Evolutionary conservation across 2,888 invertebrate genomes (phyloP).

Genomic region (Thereva unica): DNA sequence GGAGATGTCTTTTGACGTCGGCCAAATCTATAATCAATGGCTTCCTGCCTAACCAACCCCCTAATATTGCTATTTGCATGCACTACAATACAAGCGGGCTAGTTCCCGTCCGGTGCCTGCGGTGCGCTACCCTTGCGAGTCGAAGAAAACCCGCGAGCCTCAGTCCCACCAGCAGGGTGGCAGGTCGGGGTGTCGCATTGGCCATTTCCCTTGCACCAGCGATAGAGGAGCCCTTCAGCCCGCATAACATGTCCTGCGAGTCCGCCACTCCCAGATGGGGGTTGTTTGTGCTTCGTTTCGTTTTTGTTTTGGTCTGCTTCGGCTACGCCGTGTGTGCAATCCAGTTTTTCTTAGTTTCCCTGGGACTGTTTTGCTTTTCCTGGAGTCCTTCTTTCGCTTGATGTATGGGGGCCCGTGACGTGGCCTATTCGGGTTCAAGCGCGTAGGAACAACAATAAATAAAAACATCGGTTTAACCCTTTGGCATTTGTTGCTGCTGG

Average conservation of each 20-base stretch:
- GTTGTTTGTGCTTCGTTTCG: conserved; percentile 23
- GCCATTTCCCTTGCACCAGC: conserved; percentile 13
- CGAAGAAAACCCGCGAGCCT: conserved; percentile 28
- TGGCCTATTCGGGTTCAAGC: too few species aligned
- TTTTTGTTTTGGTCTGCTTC: not conserved
- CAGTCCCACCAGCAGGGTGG: conserved; percentile 1
- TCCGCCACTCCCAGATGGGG: conserved; percentile 39
- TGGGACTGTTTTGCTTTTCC: too few species aligned
- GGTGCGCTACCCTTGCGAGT: conserved; percentile 20
- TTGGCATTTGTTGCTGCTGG: too few species aligned
- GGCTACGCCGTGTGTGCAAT: too few species aligned
- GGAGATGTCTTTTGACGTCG: conserved; percentile 31
- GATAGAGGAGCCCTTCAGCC: conserved; percentile 11
- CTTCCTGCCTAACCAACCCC: conserved; percentile 9
- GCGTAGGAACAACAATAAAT: too few species aligned
- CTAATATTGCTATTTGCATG: conserved; percentile 4
- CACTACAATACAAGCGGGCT: conserved; percentile 7
- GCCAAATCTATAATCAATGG: conserved; percentile 31
- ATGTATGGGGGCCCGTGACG: too few species aligned
- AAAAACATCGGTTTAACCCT: too few species aligned
- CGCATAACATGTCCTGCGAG: conserved; percentile 26
- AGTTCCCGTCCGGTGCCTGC: not conserved
- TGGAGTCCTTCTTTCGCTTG: too few species aligned
- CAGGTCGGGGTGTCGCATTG: not conserved
- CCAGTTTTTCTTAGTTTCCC: too few species aligned